Percentiles rank a stretch among this genome's conserved stretches.
These are phyloP conservation scores for Smittia aterrima DNA, from an alignment of 2,888 invertebrate species.

Conservation along the genomic window DNA sequence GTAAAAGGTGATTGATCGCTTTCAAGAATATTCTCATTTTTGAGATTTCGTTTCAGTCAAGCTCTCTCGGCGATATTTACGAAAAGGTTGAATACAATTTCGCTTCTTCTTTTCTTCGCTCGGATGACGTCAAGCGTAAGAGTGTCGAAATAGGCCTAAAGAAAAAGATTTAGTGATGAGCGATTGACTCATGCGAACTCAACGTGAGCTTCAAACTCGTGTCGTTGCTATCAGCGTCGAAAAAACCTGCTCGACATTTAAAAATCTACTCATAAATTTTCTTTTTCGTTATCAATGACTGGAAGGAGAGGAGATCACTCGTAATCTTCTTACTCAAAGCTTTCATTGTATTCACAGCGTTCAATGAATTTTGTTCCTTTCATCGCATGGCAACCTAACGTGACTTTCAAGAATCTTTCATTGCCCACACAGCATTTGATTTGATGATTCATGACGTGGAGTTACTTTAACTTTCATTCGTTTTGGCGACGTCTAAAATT, in stretches of 20 bases:
- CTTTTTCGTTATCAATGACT: too few species aligned
- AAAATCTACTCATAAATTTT: too few species aligned
- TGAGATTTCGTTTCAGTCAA: neutral
- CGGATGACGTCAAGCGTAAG: neutral
- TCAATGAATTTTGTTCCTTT: neutral
- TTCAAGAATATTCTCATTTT: neutral
- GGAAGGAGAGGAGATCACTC: too few species aligned
- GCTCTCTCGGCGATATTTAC: neutral
- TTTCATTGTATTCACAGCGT: neutral
- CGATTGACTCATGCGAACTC: neutral
- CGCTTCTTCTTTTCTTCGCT: neutral
- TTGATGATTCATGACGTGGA: neutral
- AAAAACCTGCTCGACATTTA: too few species aligned
- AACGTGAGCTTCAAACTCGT: neutral
- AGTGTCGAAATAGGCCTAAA: neutral
- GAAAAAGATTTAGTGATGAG: neutral
- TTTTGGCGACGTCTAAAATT: neutral
- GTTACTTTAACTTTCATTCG: too few species aligned
- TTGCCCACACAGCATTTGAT: neutral
- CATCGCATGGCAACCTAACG: too few species aligned
- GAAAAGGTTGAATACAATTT: neutral
- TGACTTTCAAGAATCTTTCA: too few species aligned
- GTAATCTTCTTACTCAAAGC: neutral
- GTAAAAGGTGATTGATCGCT: conserved; percentile 24
- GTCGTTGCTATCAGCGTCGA: neutral